These are phyloP conservation scores for Catocala nupta DNA, from an alignment of 2,888 invertebrate species.

Conservation along the genomic window DNA sequence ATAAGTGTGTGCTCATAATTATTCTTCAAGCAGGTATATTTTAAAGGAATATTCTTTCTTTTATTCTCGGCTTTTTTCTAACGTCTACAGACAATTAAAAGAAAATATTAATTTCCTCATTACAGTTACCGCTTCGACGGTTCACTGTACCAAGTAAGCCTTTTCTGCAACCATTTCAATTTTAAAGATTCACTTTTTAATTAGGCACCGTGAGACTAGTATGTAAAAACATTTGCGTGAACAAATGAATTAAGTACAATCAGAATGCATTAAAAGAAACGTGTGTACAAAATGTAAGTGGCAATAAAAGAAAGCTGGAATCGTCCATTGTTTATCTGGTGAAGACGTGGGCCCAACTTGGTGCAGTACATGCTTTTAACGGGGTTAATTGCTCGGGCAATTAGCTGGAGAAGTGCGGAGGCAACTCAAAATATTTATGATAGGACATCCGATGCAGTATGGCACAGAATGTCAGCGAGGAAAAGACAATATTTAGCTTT, in stretches of 20 bases:
- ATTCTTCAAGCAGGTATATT: no score
- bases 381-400: slow-evolving; percentile 73
- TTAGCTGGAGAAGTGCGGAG: slow-evolving; percentile 65
- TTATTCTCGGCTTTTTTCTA: no score
- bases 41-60: no score
- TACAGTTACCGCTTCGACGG: no score
- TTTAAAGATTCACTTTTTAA: neutral
- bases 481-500: no score
- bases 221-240: slow-evolving; percentile 23
- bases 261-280: slow-evolving; percentile 42
- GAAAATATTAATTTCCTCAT: no score
- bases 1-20: no score
- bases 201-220: slow-evolving; percentile 28
- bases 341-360: slow-evolving; percentile 46
- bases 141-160: neutral
- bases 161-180: no score
- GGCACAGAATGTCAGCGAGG: slow-evolving; percentile 18
- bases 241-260: slow-evolving; percentile 40
- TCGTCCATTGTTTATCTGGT: slow-evolving; percentile 59
- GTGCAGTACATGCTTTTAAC: slow-evolving; percentile 59
- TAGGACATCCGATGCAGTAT: slow-evolving; percentile 45
- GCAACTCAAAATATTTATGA: slow-evolving; percentile 61
- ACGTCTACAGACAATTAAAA: slow-evolving; percentile 12
- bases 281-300: slow-evolving; percentile 22
- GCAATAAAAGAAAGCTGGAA: slow-evolving; percentile 49